Percentiles rank a stretch among this genome's conserved stretches.
Conservation (phyloP, 2,888 invertebrate genomes). For the Siphlonurus alternatus region DNA sequence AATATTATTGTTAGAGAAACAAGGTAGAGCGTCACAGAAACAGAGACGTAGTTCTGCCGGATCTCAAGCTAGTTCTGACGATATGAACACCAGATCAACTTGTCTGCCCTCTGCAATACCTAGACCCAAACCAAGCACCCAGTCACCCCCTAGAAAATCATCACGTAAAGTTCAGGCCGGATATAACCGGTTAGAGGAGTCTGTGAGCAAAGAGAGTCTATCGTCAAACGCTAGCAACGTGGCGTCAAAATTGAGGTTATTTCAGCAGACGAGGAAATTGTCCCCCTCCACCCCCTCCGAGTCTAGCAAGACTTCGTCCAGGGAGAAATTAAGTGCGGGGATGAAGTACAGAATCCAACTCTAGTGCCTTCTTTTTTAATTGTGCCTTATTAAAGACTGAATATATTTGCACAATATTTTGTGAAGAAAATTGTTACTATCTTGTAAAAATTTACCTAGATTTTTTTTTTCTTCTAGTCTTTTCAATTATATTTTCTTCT, state of each 20-base stretch:
- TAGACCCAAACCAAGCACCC: not conserved
- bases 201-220: not conserved
- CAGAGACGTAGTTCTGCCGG: slow-evolving; percentile 1
- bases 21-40: not conserved
- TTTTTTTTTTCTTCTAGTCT: no score
- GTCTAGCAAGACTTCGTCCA: not conserved
- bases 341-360: not conserved
- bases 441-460: no score
- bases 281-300: not conserved
- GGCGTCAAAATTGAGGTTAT: not conserved
- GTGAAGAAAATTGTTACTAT: no score
- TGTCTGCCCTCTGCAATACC: slow-evolving; percentile 1
- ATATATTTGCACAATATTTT: no score
- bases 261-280: not conserved
- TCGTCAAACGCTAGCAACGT: not conserved
- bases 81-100: not conserved
- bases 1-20: not conserved
- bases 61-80: not conserved
- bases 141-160: not conserved
- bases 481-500: no score
- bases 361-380: not conserved
- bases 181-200: not conserved
- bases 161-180: not conserved
- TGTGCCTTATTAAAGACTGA: not conserved
- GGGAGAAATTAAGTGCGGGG: not conserved